Evolutionary conservation across 2,888 invertebrate species (phyloP).

Genomic region (Apoda limacodes): DNA sequence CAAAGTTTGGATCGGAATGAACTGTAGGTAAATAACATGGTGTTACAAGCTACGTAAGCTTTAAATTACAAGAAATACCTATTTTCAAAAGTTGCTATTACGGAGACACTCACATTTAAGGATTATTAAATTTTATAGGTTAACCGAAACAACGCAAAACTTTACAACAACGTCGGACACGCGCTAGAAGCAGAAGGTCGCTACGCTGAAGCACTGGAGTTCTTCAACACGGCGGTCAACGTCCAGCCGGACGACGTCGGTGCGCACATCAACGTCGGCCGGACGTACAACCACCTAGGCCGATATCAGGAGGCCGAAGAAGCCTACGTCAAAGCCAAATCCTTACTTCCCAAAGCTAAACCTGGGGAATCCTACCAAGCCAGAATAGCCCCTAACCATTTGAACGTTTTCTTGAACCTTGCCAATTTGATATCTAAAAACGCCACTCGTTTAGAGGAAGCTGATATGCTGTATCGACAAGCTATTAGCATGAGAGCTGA

Average conservation of each 20-base stretch:
- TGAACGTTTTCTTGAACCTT: slow-evolving; percentile 95
- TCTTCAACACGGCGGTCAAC: slow-evolving; percentile 91
- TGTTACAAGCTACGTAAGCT: no score
- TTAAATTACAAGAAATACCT: no score
- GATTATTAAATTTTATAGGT: no score
- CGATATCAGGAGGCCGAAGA: slow-evolving; percentile 83
- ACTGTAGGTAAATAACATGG: no score
- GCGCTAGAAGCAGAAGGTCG: slow-evolving; percentile 83
- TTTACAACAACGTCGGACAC: slow-evolving; percentile 98
- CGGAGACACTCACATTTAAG: no score
- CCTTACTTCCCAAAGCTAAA: slow-evolving; percentile 88
- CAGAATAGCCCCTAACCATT: slow-evolving; percentile 93
- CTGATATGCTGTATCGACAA: slow-evolving; percentile 92
- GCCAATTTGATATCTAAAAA: slow-evolving; percentile 96
- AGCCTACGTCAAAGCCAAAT: slow-evolving; percentile 91
- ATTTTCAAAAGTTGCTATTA: no score
- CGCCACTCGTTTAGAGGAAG: slow-evolving; percentile 91
- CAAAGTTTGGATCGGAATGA: no score
- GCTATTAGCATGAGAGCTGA: slow-evolving; percentile 98
- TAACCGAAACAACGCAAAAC: slow-evolving; percentile 92
- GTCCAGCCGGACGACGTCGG: slow-evolving; percentile 97
- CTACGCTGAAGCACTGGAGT: slow-evolving; percentile 84
- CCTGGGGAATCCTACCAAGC: slow-evolving; percentile 96
- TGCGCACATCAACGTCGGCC: slow-evolving; percentile 96
- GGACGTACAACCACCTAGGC: slow-evolving; percentile 93